These are phyloP conservation scores for Ptiloglossa arizonensis DNA, from an alignment of 1,140 invertebrate species.

Conservation along the genomic window DNA sequence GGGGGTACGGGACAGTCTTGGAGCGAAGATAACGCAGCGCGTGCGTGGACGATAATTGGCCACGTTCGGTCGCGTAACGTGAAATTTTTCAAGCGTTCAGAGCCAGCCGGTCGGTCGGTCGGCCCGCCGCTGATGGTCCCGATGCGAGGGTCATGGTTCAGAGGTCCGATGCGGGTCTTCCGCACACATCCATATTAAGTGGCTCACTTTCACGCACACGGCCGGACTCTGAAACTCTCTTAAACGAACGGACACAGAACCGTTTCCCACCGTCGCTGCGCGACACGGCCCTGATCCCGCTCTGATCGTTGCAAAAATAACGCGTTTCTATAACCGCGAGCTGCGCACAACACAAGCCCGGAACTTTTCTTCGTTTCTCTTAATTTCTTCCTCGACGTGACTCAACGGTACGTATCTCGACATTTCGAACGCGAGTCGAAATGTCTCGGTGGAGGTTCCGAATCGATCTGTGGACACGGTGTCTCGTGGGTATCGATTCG, in stretches of 20 bases:
- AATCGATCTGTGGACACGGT: no score
- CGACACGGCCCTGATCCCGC: constrained; percentile 59
- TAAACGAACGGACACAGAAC: constrained; percentile 42
- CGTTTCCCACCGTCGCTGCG: constrained; percentile 9
- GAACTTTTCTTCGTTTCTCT: neutral
- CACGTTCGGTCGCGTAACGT: constrained; percentile 54
- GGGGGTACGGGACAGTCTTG: neutral
- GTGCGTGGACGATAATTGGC: constrained; percentile 61
- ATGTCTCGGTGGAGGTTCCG: no score
- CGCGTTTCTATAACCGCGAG: constrained; percentile 8
- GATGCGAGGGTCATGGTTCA: constrained; percentile 72
- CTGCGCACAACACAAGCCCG: neutral
- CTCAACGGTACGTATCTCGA: no score
- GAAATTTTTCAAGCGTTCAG: constrained; percentile 65
- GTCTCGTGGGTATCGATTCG: no score
- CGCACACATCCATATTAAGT: constrained; percentile 73
- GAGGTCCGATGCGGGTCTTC: constrained; percentile 70
- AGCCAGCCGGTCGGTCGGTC: constrained; percentile 40
- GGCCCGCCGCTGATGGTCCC: constrained; percentile 65
- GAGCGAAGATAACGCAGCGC: constrained; percentile 29
- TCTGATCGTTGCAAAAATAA: constrained; percentile 54
- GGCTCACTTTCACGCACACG: constrained; percentile 69
- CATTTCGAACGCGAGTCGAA: no score
- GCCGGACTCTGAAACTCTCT: constrained; percentile 48
- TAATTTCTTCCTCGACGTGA: no score